Conservation (phyloP, 2,797 vertebrate species). For the Erethizon dorsatum region DNA sequence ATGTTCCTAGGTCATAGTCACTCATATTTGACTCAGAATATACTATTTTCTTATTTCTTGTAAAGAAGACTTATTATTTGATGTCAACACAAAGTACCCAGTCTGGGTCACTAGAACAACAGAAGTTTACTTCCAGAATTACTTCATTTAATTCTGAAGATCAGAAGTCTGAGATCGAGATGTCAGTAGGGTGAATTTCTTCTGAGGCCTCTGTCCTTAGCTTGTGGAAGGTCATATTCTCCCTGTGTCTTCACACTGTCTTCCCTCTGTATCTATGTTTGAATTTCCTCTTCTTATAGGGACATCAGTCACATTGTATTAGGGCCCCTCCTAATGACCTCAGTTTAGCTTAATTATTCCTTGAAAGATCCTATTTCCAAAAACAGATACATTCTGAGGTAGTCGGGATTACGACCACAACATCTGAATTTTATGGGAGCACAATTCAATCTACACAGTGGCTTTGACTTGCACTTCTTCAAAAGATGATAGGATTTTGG, state of each 20-base stretch:
- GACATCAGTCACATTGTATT: not conserved
- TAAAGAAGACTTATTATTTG: not conserved
- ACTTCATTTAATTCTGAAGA: not conserved
- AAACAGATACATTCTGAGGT: not conserved
- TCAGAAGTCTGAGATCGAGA: not conserved
- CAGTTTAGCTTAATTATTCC: not conserved
- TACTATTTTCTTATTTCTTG: not conserved
- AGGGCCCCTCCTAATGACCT: not conserved
- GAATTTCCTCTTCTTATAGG: not conserved
- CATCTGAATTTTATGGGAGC: too few species aligned
- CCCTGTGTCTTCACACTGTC: not conserved
- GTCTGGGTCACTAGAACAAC: too few species aligned
- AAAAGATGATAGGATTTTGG: not conserved
- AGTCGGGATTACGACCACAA: not conserved
- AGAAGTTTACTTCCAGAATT: too few species aligned
- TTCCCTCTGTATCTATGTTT: not conserved
- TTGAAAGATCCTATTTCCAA: not conserved
- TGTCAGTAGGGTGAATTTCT: not conserved
- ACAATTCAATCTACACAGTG: not conserved
- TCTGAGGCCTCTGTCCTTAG: not conserved
- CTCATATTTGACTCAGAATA: not conserved
- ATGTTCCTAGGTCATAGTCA: not conserved
- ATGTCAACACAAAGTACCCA: not conserved
- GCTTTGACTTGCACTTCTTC: conserved; percentile 1
- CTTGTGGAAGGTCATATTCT: too few species aligned